Base-by-base conservation (phyloP, 1,140 invertebrate species). In the Onthophagus taurus region DNA sequence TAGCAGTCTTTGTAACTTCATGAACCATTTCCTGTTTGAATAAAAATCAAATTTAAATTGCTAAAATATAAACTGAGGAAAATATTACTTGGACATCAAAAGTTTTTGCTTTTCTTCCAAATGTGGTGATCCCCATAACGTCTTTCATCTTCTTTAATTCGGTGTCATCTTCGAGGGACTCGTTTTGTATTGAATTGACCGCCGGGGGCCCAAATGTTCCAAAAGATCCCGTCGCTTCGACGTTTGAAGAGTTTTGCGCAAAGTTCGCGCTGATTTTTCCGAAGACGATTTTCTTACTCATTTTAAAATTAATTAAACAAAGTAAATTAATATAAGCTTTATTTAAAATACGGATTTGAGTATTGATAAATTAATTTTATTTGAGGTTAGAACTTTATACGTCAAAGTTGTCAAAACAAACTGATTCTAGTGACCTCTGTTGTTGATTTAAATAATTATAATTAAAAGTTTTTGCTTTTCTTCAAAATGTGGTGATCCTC, bases 61-160 rank as follows among this genome's bases (percentile, higher is more conserved):
- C 8, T 11, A 12, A 16, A 19, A 12, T 1, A 21, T 20, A 12
- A 11, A 3, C 4, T 8, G 5, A 0, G 21, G 24, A 31, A 13
- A 29, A 35, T 33, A 46, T 63, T 53, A 74, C 73, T 53, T 80
- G 70, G 2, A 87, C 69, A 54, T 85, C 75, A 54, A 84, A 85
- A 8, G 75, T 73, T 59, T 84, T 83, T 0, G 82, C 82, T 55
- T 85, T 85, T 49, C 84, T 83, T 1, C 83, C 83, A 60, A 87
- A 87, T 8, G 76, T 72, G 34, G 75, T 74, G 37, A 85, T 81
- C 1, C 83, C 83, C 81, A 85, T 86, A 0, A 84, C 61, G 48
- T 77, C 66, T 49, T 84, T 70, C 0, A 85, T 63, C 46, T 78
- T 72, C 48, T 80, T 72, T 16, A 62, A 72, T 57, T 85, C 81